Evolutionary conservation across 2,113 vertebrate species (phyloP).

Genomic region (Callipepla californica): DNA sequence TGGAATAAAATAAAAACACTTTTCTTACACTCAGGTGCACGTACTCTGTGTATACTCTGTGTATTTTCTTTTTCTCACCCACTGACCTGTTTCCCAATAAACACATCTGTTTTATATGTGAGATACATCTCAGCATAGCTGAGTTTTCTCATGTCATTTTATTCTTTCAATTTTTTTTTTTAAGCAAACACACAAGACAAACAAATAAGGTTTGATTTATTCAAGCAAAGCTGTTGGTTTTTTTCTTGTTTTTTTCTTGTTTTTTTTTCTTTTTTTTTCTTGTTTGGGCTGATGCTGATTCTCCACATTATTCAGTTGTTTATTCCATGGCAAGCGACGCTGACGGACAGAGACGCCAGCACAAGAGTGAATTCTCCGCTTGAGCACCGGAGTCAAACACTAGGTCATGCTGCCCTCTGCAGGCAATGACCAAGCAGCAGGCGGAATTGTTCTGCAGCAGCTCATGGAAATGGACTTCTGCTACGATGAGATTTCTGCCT

Average conservation of each 20-base stretch:
- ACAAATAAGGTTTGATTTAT: not conserved
- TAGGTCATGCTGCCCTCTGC: constrained; percentile 60
- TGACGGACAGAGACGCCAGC: not conserved
- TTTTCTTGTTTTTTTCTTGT: too few species aligned
- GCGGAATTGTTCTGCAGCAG: not conserved
- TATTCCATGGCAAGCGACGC: not conserved
- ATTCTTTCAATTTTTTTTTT: not conserved
- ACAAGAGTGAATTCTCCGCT: not conserved
- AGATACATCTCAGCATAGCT: not conserved
- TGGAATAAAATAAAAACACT: not conserved
- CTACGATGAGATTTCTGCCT: not conserved
- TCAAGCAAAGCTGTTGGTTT: accelerated
- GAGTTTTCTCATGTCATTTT: not conserved
- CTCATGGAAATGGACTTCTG: not conserved
- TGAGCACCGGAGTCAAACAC: not conserved
- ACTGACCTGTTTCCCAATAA: not conserved
- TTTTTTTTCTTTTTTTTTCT: not conserved
- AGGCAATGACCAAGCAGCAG: not conserved
- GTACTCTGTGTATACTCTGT: not conserved
- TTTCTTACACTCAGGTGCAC: not conserved
- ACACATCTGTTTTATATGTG: not conserved
- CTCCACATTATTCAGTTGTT: not conserved
- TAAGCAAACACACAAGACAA: not conserved
- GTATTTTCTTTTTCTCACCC: not conserved
- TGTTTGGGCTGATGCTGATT: not conserved